These are phyloP conservation scores for Strix uralensis DNA, from an alignment of 2,113 vertebrate genomes.

Conservation along the genomic window DNA sequence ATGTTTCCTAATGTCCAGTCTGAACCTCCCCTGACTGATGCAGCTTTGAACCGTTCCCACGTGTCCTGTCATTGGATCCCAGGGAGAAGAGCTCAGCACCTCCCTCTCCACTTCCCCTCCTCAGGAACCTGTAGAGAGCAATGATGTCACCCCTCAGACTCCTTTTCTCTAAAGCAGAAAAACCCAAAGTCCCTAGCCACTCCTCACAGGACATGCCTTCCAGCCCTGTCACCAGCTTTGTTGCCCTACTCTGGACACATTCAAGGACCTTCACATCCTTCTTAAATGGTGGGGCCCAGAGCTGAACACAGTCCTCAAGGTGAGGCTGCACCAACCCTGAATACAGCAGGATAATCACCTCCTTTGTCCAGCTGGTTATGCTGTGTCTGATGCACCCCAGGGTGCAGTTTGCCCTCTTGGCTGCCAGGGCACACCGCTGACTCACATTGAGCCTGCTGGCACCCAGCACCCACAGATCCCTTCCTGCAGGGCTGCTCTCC, in stretches of 20 bases:
- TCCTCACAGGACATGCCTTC: not conserved
- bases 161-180: not conserved
- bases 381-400: not conserved
- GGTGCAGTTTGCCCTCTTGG: not conserved
- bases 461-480: not conserved
- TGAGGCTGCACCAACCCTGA: not conserved
- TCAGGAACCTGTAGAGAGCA: not conserved
- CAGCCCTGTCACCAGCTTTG: not conserved
- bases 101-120: not conserved
- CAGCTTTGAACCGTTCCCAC: not conserved
- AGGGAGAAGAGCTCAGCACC: not conserved
- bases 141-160: not conserved
- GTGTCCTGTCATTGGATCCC: not conserved
- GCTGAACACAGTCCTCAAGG: not conserved
- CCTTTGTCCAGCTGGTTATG: rapidly evolving
- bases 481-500: not conserved
- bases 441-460: not conserved
- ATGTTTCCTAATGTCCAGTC: not conserved
- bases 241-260: not conserved
- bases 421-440: not conserved
- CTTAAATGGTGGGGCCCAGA: not conserved
- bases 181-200: not conserved
- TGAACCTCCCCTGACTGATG: not conserved
- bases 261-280: not conserved
- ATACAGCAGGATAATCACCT: not conserved